These are phyloP conservation scores for Xiphorhynchus elegans DNA, from an alignment of 2,113 vertebrate genomes.

Conservation along the genomic window DNA sequence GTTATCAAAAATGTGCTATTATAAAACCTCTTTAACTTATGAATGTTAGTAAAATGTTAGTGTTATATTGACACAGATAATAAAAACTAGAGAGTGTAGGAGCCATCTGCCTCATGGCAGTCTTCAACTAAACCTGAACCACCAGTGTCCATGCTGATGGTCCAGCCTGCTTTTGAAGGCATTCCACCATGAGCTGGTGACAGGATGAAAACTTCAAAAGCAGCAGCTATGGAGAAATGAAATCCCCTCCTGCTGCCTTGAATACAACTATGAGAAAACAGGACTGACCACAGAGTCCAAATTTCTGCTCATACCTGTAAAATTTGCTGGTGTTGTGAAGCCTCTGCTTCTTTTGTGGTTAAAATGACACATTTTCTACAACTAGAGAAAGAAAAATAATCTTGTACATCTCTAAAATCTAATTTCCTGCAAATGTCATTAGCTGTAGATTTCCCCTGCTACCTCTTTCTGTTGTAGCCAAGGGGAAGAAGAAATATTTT, in stretches of 20 bases:
- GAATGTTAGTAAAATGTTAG: not conserved
- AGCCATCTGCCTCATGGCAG: not conserved
- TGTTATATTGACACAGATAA: not conserved
- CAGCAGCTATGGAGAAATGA: not conserved
- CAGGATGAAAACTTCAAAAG: not conserved
- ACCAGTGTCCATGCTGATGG: not conserved
- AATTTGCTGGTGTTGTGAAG: not conserved
- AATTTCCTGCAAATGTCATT: not conserved
- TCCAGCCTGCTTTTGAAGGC: not conserved
- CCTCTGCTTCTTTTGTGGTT: not conserved
- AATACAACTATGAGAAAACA: not conserved
- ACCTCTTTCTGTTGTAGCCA: not conserved
- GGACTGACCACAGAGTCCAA: not conserved
- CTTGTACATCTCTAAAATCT: not conserved
- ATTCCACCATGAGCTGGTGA: not conserved
- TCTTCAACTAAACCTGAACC: not conserved
- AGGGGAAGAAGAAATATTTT: not conserved
- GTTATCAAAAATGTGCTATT: not conserved
- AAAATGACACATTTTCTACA: not conserved
- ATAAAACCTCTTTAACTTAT: not conserved
- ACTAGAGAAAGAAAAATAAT: not conserved
- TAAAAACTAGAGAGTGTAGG: not conserved
- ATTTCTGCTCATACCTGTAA: not conserved
- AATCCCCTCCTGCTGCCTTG: not conserved
- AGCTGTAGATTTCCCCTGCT: slow-evolving; percentile 6